Evolutionary conservation across 1,140 invertebrate genomes (phyloP).

Genomic region (Tachypleus tridentatus): DNA sequence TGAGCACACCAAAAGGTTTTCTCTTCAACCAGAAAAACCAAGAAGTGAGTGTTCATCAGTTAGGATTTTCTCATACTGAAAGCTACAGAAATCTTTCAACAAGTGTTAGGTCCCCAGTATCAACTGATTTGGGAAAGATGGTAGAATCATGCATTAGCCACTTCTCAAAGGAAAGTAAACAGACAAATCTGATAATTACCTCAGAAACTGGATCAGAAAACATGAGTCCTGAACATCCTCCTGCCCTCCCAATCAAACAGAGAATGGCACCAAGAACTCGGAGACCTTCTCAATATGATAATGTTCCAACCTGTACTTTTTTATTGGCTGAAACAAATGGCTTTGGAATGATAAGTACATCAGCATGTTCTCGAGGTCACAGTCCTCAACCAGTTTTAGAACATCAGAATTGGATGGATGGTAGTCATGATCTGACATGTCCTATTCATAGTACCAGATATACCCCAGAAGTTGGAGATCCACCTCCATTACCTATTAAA

Average conservation of each 20-base stretch:
- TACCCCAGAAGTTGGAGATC: slow-evolving; percentile 35
- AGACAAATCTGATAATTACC: too few species aligned
- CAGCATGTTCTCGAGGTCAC: slow-evolving; percentile 8
- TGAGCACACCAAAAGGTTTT: neutral
- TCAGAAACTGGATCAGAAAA: neutral
- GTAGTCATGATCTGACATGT: slow-evolving; percentile 14
- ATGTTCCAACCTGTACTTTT: slow-evolving; percentile 34
- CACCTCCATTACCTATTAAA: slow-evolving; percentile 78
- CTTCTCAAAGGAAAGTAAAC: too few species aligned
- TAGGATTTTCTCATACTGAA: too few species aligned
- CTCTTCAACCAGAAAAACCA: neutral
- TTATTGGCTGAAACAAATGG: too few species aligned
- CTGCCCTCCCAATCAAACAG: slow-evolving; percentile 51
- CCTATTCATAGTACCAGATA: slow-evolving; percentile 10
- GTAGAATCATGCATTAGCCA: too few species aligned
- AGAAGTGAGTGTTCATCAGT: too few species aligned
- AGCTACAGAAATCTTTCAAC: too few species aligned
- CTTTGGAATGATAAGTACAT: too few species aligned
- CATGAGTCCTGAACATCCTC: slow-evolving; percentile 34
- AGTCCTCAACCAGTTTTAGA: slow-evolving; percentile 8
- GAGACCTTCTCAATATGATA: slow-evolving; percentile 59
- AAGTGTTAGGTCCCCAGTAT: too few species aligned
- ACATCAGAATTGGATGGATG: slow-evolving; percentile 10
- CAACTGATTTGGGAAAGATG: too few species aligned
- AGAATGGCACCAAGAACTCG: slow-evolving; percentile 41